phyloP scores from a whole-genome alignment of 2,888 invertebrate species.

The Girardia tigrina region DNA sequence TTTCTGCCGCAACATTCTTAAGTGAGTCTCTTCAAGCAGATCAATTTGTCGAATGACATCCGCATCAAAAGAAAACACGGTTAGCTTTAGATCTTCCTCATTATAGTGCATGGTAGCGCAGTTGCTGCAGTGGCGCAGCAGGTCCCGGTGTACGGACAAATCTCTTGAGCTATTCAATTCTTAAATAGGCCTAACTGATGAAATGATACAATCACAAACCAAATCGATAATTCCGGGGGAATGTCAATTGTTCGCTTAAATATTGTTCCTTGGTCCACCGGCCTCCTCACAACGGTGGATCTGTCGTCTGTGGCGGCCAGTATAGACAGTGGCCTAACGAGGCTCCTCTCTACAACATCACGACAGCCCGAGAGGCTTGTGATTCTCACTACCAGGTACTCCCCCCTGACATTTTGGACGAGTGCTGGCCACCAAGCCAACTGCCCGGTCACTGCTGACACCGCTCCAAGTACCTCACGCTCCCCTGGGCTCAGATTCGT shows the following conservation, averaged over 20 bases:
- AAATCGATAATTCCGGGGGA: neutral
- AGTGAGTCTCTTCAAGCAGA: slow-evolving; percentile 28
- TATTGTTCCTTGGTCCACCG: neutral
- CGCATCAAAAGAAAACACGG: neutral
- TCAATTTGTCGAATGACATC: slow-evolving; percentile 19
- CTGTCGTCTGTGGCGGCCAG: neutral
- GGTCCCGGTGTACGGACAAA: neutral
- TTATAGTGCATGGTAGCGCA: neutral
- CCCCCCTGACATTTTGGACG: slow-evolving; percentile 24
- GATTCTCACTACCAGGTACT: slow-evolving; percentile 8
- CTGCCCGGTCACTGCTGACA: neutral
- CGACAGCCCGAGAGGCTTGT: neutral
- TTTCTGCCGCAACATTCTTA: slow-evolving; percentile 32
- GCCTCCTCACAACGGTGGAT: neutral
- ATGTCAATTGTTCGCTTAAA: slow-evolving; percentile 9
- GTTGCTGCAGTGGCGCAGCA: neutral
- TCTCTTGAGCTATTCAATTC: neutral
- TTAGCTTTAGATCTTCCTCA: neutral
- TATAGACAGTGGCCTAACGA: neutral
- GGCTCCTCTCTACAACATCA: slow-evolving; percentile 19
- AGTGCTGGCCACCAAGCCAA: slow-evolving; percentile 24
- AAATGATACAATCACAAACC: neutral
- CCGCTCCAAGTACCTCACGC: neutral
- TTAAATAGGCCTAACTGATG: neutral
- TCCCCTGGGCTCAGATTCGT: neutral